Percentiles rank a stretch among this genome's conserved stretches.
phyloP scores from a whole-genome alignment of 2,113 vertebrate species.

The Columbina picui region DNA sequence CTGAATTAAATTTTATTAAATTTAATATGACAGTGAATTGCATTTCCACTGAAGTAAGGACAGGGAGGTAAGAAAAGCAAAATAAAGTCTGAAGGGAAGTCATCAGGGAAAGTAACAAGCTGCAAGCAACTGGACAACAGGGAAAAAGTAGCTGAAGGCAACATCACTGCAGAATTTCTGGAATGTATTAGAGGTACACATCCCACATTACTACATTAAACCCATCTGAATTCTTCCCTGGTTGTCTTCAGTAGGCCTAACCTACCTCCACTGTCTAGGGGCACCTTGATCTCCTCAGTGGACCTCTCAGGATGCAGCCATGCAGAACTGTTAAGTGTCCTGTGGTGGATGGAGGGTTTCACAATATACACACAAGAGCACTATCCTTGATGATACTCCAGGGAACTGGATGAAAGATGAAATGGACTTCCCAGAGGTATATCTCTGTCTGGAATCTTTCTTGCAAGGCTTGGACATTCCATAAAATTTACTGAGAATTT shows the following conservation, averaged over 20 bases:
- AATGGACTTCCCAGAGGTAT: neutral
- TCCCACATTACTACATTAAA: neutral
- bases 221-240: neutral
- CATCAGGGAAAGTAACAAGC: neutral
- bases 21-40: slow-evolving; percentile 31
- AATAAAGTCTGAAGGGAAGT: neutral
- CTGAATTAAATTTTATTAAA: slow-evolving; percentile 11
- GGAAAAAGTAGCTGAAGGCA: neutral
- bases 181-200: neutral
- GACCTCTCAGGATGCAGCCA: neutral
- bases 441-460: neutral
- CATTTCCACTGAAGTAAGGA: neutral
- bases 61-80: neutral
- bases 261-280: neutral
- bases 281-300: rapidly evolving
- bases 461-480: neutral
- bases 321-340: neutral
- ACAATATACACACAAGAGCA: neutral
- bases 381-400: neutral
- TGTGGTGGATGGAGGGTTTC: neutral
- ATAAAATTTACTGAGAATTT: neutral
- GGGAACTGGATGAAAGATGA: neutral
- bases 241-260: neutral
- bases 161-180: neutral
- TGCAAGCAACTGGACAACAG: neutral